Evolutionary conservation across 2,888 invertebrate genomes (phyloP).

Genomic region (Philhelius pedissequus): DNA sequence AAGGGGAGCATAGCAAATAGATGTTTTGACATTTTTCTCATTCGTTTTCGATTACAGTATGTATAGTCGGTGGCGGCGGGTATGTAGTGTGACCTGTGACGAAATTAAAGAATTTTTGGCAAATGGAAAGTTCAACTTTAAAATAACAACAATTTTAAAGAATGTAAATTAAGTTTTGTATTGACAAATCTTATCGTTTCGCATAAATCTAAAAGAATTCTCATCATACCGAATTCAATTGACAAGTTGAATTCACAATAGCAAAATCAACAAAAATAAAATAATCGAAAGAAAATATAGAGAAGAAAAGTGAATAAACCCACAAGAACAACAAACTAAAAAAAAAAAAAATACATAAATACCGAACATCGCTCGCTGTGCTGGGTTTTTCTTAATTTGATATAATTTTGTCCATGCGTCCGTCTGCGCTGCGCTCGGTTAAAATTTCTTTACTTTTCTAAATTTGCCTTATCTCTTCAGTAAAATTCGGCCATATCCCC

Average conservation of each 20-base stretch:
- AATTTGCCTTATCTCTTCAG: slow-evolving; percentile 18
- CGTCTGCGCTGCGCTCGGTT: slow-evolving; percentile 14
- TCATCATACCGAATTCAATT: background rate
- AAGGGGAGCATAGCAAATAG: slow-evolving; percentile 54
- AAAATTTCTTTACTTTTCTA: background rate
- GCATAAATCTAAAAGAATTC: background rate
- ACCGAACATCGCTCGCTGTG: background rate
- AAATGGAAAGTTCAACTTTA: slow-evolving; percentile 1
- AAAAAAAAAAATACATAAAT: background rate
- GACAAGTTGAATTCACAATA: background rate
- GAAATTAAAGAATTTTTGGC: background rate
- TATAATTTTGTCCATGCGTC: slow-evolving; percentile 35
- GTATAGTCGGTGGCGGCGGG: slow-evolving; percentile 64
- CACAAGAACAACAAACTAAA: slow-evolving; percentile 8
- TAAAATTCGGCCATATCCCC: slow-evolving; percentile 38
- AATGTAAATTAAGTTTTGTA: background rate
- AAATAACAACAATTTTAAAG: background rate
- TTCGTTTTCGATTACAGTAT: slow-evolving; percentile 56
- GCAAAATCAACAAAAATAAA: background rate
- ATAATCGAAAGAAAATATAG: background rate
- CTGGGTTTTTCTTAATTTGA: background rate
- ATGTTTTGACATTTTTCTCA: slow-evolving; percentile 61
- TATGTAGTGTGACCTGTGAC: slow-evolving; percentile 34
- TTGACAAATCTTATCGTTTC: background rate
- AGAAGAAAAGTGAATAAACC: slow-evolving; percentile 8